Evolutionary conservation across 2,113 vertebrate species (phyloP), one percentile per base, ranked within the genome.

Genomic region (Stigmatopora argus): DNA sequence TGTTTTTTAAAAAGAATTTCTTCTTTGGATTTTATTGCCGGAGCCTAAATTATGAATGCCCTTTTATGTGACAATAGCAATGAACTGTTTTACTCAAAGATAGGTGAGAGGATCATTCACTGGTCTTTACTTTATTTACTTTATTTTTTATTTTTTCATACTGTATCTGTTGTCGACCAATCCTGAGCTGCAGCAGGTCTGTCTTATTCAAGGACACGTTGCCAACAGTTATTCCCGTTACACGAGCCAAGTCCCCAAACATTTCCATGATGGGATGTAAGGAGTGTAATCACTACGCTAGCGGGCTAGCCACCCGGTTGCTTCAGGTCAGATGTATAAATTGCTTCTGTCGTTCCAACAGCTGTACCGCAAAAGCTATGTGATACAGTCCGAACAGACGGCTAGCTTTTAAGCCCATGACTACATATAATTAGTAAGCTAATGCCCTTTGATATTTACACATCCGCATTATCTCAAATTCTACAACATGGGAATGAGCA

Each of bases 361-460:
- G 38, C 26, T 73, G 59, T 7, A 0, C 62, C 31, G 64, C 48
- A 63, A 17, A 55, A 76, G 64, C 45, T 45, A 53, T 64, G 64
- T 47, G 60, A 49, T 62, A 35, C 35, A 5, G 35, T 38, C 4
- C 31, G 18, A 70, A 64, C 44, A 66, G 38, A 14, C 11, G 7
- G 63, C 74, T 62, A 79, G 78, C 67, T n/a, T 79, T 80, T 71
- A 41, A 65, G 79, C 18, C 73, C 69, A 56, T 64, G 49, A 67
- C 64, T 12, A 57, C 73, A 66, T 69, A 38, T 7, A 26, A 21
- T 84, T 63, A 79, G 83, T 84, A 79, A 85, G 81, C 31, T 60
- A 77, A 71, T 66, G 81, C 58, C 75, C 71, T 47, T 59, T 71
- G 76, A 73, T 78, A 81, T 41, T 77, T 59, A n/a, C n/a, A 71